Base-by-base conservation (phyloP, 2,888 invertebrate genomes). In the Vesta saturnalis region DNA sequence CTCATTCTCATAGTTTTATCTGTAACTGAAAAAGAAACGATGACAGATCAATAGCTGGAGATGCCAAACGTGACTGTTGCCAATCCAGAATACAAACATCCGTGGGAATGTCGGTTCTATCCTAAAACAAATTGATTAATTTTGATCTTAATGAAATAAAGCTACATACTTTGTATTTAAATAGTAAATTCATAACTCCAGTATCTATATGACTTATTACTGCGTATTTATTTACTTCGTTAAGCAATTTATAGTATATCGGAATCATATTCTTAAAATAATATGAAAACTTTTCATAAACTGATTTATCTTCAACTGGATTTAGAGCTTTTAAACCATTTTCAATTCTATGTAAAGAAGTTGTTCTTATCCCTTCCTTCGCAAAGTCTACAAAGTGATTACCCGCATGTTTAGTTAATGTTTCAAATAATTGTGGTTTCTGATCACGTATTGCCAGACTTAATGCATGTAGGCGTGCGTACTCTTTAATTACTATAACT, bases 1-100 rank as follows among this genome's bases (percentile, higher is more conserved):
- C 16, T 70, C 57, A 74, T 55, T 4, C 82, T 74, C 22, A 80
- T 71, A 22, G 77, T 66, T 19, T 76, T 74, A 16, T 77, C 75
- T 23, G 78, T 77, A 55, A 77, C 77, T 10, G 76, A 75, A 61
- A 78, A 80, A n/a, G n/a, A n/a, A n/a, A n/a, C n/a, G 14, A 82
- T 61, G 61, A 80, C 70, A 54, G 82, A 63, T 83, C 83, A 23
- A 76, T 59, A 1, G 74, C 79, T 0, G 79, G 79, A 6, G 78
- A 74, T 8, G 65, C 64, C 5, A 57, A 15, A 10, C 71, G 49
- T 12, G 67, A 30, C 6, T 74, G 43, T 70, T 77, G 77, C 71
- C 74, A 77, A 64, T 77, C 77, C 15, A 77, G 30, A 1, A 77
- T 55, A 22, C 60, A 61, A 12, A 69, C n/a, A 12, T 58, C 61